Percentiles rank a stretch among this genome's conserved stretches.
phyloP scores from a whole-genome alignment of 2,113 vertebrate species.

The Alosa alosa region DNA sequence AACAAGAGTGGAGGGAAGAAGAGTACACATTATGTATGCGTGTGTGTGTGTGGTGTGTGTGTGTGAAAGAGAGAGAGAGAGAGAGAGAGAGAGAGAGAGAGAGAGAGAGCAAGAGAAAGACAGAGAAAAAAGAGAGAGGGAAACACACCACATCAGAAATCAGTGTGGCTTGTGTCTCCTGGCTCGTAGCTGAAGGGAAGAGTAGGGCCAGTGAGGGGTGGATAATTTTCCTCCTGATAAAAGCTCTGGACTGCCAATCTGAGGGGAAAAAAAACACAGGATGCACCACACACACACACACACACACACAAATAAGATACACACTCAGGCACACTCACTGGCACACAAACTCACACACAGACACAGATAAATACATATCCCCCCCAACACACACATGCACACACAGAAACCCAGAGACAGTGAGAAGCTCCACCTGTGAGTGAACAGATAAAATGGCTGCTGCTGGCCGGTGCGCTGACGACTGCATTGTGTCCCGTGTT shows the following conservation, averaged over 20 bases:
- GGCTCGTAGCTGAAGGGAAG: not conserved
- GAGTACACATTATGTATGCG: constrained; percentile 2
- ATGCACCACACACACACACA: not conserved
- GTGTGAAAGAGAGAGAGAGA: not conserved
- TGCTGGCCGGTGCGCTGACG: not conserved
- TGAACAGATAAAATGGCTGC: constrained; percentile 15
- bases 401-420: not conserved
- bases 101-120: not conserved
- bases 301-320: not conserved
- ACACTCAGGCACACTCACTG: not conserved
- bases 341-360: not conserved
- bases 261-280: not conserved
- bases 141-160: not conserved
- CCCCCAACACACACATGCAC: not conserved
- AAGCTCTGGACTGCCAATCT: not conserved
- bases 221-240: not conserved
- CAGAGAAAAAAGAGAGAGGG: not conserved
- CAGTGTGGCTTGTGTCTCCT: not conserved
- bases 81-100: not conserved
- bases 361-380: not conserved
- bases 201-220: not conserved
- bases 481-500: not conserved
- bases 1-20: not conserved
- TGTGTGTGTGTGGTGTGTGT: constrained; percentile 9
- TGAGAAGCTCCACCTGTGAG: constrained; percentile 9